Conservation (phyloP, 2,797 vertebrate species). For the Acestrorhynchus altus region DNA sequence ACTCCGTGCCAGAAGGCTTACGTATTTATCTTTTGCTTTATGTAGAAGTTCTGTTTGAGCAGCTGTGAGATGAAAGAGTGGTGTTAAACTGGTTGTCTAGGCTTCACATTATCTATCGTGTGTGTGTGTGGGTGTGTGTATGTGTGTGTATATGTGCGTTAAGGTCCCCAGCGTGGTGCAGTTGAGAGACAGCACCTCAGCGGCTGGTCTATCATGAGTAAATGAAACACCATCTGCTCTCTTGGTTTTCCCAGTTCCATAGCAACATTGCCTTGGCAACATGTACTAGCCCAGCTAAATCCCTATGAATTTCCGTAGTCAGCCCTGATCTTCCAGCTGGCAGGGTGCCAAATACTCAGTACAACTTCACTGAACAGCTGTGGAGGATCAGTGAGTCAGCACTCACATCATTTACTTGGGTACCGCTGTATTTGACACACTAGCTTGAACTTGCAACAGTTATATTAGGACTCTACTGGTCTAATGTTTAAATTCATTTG, state of each 20-base stretch:
- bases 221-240: slow-evolving; percentile 60
- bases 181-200: slow-evolving; percentile 32
- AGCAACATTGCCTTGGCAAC: slow-evolving; percentile 45
- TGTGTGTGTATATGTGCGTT: slow-evolving; percentile 13
- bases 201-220: slow-evolving; percentile 33
- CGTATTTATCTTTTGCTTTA: slow-evolving; percentile 3
- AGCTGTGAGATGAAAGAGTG: slow-evolving; percentile 15
- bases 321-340: slow-evolving; percentile 20
- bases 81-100: slow-evolving; percentile 1
- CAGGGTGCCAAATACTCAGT: slow-evolving; percentile 22
- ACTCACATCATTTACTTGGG: neutral
- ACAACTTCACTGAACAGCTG: slow-evolving; percentile 29
- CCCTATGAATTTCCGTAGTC: slow-evolving; percentile 25
- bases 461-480: neutral
- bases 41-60: slow-evolving; percentile 1
- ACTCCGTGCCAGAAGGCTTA: neutral
- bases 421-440: neutral
- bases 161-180: slow-evolving; percentile 5
- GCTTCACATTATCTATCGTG: slow-evolving; percentile 16
- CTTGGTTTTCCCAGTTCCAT: slow-evolving; percentile 43
- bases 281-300: slow-evolving; percentile 22
- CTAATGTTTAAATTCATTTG: no score
- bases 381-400: slow-evolving; percentile 40
- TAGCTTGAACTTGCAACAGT: neutral
- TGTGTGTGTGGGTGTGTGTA: no score